Base-by-base conservation (phyloP, 2,113 vertebrate species). In the Heliornis fulica region DNA sequence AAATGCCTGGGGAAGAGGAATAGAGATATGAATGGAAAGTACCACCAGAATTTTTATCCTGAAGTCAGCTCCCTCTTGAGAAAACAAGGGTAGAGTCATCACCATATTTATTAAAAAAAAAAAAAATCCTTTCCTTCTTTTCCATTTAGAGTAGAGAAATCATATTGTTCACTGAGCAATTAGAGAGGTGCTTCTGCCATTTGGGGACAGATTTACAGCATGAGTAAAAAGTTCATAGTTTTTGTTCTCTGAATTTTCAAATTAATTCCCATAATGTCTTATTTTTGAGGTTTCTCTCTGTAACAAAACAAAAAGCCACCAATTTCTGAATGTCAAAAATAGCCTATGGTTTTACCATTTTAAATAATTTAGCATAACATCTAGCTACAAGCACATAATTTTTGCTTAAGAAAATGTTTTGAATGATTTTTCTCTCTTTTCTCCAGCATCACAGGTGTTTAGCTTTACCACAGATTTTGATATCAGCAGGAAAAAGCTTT, bases 191-290 rank as follows among this genome's bases (percentile, higher is more conserved):
- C 32, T 92, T 94, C 74, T 93, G 83, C 75, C 51, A 51, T 82
- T 90, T 74, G 56, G 81, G 87, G 56, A 57, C 25, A 92, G 51
- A 89, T 91, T 87, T 82, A 85, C 29, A 89, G 41, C 23, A 54
- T 75, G 88, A 85, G 41, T 57, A 89, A 86, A 80, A 97, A 76
- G 43, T 68, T 90, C 15, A 63, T 90, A 41, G 84, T 69, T 94
- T 92, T 92, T 69, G 57, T 89, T 12, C 6, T 75, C 63, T 40
- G 65, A 83, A 60, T 92, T 83, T 83, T 95, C 63, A 64, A 77
- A 82, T 71, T 78, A 20, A 70, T 60, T 13, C 21, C 85, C 81
- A n/a, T n/a, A 94, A 83, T 63, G 54, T 53, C 79, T 87, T 56
- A 53, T 76, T 92, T 63, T 28, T 46, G 15, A 90, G 13, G 2